Conservation (phyloP, 1,140 invertebrate species). For the Calephelis virginiensis region DNA sequence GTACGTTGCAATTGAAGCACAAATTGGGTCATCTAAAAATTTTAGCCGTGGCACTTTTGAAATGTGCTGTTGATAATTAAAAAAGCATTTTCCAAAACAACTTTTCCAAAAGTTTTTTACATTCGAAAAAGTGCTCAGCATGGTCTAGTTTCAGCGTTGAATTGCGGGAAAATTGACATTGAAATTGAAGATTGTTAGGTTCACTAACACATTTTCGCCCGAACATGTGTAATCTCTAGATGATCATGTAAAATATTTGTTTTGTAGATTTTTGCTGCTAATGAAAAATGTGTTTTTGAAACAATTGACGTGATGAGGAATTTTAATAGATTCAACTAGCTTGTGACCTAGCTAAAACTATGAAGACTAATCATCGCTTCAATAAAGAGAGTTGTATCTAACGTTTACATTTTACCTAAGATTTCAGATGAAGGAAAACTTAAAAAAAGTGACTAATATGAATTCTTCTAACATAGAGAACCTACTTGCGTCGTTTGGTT, state of each 20-base stretch:
- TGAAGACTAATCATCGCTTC: constrained; percentile 39
- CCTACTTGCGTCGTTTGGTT: too few species aligned
- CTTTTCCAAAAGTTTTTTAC: too few species aligned
- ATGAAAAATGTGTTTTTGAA: constrained; percentile 37
- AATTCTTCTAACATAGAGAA: too few species aligned
- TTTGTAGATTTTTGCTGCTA: constrained; percentile 29
- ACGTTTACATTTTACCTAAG: too few species aligned
- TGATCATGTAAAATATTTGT: constrained; percentile 38
- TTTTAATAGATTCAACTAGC: constrained; percentile 18
- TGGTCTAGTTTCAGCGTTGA: constrained; percentile 23
- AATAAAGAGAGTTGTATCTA: constrained; percentile 30
- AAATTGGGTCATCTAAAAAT: too few species aligned
- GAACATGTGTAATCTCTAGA: constrained; percentile 37
- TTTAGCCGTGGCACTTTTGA: too few species aligned
- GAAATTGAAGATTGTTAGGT: constrained; percentile 38
- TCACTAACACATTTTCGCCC: constrained; percentile 37
- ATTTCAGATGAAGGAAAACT: too few species aligned
- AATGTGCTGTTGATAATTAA: too few species aligned
- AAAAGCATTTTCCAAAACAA: too few species aligned
- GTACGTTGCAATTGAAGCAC: too few species aligned
- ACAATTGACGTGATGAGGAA: not conserved
- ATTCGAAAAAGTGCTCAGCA: too few species aligned
- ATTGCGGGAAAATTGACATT: constrained; percentile 36
- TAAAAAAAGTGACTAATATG: too few species aligned
- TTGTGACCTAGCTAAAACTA: constrained; percentile 36